These are phyloP conservation scores for Chamaetylas fuelleborni DNA, from an alignment of 2,113 vertebrate genomes.

Conservation along the genomic window DNA sequence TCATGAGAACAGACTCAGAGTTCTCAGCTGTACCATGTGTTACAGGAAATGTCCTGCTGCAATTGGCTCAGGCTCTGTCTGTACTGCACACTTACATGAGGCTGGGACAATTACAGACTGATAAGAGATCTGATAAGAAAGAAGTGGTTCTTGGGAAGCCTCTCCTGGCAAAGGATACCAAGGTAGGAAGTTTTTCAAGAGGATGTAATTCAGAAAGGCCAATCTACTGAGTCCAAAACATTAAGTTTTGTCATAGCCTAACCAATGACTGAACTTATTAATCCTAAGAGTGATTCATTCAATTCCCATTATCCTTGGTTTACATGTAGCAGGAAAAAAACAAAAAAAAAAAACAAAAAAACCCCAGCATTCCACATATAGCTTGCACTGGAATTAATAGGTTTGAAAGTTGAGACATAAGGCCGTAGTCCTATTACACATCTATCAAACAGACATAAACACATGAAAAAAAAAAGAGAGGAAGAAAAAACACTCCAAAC, in stretches of 20 bases:
- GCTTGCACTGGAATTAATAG: neutral
- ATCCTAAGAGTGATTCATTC: neutral
- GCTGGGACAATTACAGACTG: neutral
- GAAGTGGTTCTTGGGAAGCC: neutral
- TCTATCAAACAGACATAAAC: neutral
- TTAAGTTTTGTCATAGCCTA: neutral
- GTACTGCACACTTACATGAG: neutral
- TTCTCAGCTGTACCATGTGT: neutral
- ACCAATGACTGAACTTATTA: neutral
- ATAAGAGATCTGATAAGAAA: neutral
- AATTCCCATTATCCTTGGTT: neutral
- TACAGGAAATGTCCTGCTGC: neutral
- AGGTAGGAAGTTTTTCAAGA: neutral
- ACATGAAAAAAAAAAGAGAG: neutral
- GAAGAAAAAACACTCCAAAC: neutral
- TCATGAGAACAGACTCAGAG: neutral
- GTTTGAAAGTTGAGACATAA: neutral
- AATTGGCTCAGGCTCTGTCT: neutral
- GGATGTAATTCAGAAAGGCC: neutral
- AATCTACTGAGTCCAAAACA: neutral
- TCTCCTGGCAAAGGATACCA: neutral
- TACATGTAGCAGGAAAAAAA: neutral
- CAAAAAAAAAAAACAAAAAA: neutral
- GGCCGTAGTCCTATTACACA: neutral
- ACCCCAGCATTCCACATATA: neutral